Conservation (phyloP, 2,113 vertebrate genomes). For the Rhabdomys dilectus region DNA sequence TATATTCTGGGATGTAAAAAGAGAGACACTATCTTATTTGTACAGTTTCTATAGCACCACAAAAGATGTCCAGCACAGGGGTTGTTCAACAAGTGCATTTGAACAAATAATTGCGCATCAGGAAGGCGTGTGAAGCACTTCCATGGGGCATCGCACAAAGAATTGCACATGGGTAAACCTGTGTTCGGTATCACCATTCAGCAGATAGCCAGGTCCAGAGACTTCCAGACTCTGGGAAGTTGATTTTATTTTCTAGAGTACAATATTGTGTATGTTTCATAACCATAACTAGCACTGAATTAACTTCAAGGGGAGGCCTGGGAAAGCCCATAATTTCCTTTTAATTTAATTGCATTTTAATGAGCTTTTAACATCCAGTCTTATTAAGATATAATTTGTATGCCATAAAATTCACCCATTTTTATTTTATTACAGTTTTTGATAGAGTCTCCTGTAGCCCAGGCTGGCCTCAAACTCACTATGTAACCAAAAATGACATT, state of each 20-base stretch:
- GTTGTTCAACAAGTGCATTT: not conserved
- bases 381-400: conserved; percentile 52
- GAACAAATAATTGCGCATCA: not conserved
- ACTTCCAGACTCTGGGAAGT: not conserved
- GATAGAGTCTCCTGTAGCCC: not conserved
- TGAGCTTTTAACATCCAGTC: not conserved
- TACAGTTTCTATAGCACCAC: not conserved
- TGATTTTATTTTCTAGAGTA: not conserved
- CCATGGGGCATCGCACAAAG: not conserved
- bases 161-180: not conserved
- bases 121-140: not conserved
- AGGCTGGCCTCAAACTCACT: not conserved
- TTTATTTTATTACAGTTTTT: not conserved
- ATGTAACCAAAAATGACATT: not conserved
- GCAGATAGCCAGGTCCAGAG: not conserved
- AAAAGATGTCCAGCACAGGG: not conserved
- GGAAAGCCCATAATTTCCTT: conserved; percentile 32
- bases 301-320: conserved; percentile 25
- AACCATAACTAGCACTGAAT: not conserved
- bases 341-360: conserved; percentile 55
- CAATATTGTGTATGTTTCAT: not conserved
- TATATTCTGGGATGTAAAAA: not conserved
- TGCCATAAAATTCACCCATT: conserved; percentile 6
- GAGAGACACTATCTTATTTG: not conserved
- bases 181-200: not conserved